These are phyloP conservation scores for Ptilorrhoa leucosticta DNA, from an alignment of 2,113 vertebrate species.

Conservation along the genomic window DNA sequence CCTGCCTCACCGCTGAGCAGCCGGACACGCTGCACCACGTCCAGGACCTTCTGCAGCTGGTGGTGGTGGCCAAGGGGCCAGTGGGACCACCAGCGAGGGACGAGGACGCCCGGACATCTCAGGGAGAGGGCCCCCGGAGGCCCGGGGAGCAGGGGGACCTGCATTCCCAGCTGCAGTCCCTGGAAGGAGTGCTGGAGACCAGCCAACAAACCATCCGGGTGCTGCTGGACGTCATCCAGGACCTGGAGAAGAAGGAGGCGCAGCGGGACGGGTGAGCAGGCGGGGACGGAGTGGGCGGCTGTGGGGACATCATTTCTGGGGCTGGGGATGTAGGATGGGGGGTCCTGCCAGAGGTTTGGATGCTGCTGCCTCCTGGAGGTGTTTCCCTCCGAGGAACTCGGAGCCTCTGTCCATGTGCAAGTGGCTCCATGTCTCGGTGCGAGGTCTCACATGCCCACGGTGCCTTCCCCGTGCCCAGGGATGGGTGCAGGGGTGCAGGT, in stretches of 20 bases:
- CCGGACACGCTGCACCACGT: slow-evolving; percentile 73
- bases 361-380: fast-evolving
- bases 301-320: fast-evolving
- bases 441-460: fast-evolving
- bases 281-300: fast-evolving
- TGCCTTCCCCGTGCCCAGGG: neutral
- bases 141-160: slow-evolving; percentile 68
- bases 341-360: neutral
- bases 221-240: slow-evolving; percentile 88
- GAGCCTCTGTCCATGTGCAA: fast-evolving
- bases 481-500: neutral
- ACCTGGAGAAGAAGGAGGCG: slow-evolving; percentile 88
- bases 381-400: neutral
- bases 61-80: slow-evolving; percentile 75
- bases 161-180: slow-evolving; percentile 81
- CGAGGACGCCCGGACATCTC: slow-evolving; percentile 59
- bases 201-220: slow-evolving; percentile 89
- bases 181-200: slow-evolving; percentile 86
- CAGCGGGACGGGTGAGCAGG: slow-evolving; percentile 82
- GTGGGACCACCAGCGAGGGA: slow-evolving; percentile 64
- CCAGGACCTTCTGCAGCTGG: slow-evolving; percentile 80
- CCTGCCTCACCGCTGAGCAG: slow-evolving; percentile 53
- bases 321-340: neutral
- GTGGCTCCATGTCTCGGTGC: fast-evolving
- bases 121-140: slow-evolving; percentile 1